These are phyloP conservation scores for Drosophila triauraria DNA, from an alignment of 1,140 invertebrate species.

Conservation along the genomic window DNA sequence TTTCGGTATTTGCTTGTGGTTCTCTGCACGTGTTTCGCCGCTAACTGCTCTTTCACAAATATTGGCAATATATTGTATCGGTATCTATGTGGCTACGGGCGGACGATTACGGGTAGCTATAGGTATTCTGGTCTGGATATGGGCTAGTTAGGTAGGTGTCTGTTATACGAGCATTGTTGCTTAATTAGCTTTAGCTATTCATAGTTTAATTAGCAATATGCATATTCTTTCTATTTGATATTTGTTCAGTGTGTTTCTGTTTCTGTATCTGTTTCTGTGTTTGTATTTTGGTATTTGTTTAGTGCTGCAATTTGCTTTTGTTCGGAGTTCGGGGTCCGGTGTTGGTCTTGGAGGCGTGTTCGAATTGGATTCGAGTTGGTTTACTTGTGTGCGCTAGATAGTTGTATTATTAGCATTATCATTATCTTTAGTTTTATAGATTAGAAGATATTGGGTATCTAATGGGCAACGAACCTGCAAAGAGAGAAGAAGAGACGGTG, in stretches of 20 bases:
- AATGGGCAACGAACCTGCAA: slow-evolving; percentile 74
- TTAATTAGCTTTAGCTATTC: slow-evolving; percentile 79
- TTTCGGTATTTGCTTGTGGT: slow-evolving; percentile 29
- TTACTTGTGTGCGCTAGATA: slow-evolving; percentile 46
- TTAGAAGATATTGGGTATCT: slow-evolving; percentile 51
- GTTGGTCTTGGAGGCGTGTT: slow-evolving; percentile 48
- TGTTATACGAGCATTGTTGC: slow-evolving; percentile 64
- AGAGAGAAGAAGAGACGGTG: not conserved
- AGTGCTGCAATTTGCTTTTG: slow-evolving; percentile 56
- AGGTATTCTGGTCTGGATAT: slow-evolving; percentile 33
- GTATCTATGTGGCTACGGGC: slow-evolving; percentile 29
- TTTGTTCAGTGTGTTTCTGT: slow-evolving; percentile 55
- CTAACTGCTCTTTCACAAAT: slow-evolving; percentile 55
- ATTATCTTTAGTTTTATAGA: slow-evolving; percentile 51
- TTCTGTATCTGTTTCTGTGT: slow-evolving; percentile 30
- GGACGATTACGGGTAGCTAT: slow-evolving; percentile 33
- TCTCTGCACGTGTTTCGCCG: slow-evolving; percentile 31
- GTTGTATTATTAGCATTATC: slow-evolving; percentile 46
- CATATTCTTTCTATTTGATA: slow-evolving; percentile 65
- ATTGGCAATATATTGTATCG: slow-evolving; percentile 27
- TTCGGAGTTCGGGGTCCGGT: slow-evolving; percentile 46
- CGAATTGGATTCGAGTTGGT: slow-evolving; percentile 33
- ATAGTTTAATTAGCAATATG: slow-evolving; percentile 77
- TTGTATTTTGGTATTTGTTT: slow-evolving; percentile 47
- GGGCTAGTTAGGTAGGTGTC: slow-evolving; percentile 45